Base-by-base conservation (phyloP, 2,888 invertebrate genomes). In the Didymodactylos carnosus region DNA sequence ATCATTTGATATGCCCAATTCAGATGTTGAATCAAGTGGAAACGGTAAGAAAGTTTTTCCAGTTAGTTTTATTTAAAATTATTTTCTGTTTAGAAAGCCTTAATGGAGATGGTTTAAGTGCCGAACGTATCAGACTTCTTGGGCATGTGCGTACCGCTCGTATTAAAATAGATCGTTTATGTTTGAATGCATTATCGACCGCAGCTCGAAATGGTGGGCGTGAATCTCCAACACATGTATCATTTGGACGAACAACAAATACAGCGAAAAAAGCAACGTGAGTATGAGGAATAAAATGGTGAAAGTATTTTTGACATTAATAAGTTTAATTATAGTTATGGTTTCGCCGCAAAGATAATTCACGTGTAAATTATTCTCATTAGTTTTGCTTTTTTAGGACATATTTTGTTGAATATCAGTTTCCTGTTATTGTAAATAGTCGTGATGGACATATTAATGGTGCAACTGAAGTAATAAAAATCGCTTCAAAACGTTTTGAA, bases 391-490 rank as follows among this genome's bases (percentile, higher is more conserved):
- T n/a, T n/a, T n/a, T n/a, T n/a, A 62, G 62, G 8, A 62, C 62
- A 0, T 62, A 81, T 73, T 82, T 82, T 76, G 79, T 83, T 39
- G 83, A 83, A 75, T 83, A 83, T 76, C 81, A 81, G 78, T 83
- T 83, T 76, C 83, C 83, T 41, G 82, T 82, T n/a, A 80, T 80
- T 39, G 81, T 81, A 19, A 79, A 80, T 49, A 62, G 62, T n/a
- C 77, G 80, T 70, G 82, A 82, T 76, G 80, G 80, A 77, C 78
- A 79, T 76, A 82, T 79, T 75, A 79, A 82, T 77, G 80, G 81
- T 80, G 82, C 82, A 76, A 82, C 82, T 39, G 82, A 83, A 77
- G 80, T 82, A 51, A 81, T 81, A 79, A 78, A 82, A 71, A 80
- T 81, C 4, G 81, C 80, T n/a, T 82, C 82, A 11, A 81, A 82